Percentiles rank a stretch among this genome's conserved stretches.
These are phyloP conservation scores for Condylostylus longicornis DNA, from an alignment of 1,140 invertebrate genomes.

Conservation along the genomic window DNA sequence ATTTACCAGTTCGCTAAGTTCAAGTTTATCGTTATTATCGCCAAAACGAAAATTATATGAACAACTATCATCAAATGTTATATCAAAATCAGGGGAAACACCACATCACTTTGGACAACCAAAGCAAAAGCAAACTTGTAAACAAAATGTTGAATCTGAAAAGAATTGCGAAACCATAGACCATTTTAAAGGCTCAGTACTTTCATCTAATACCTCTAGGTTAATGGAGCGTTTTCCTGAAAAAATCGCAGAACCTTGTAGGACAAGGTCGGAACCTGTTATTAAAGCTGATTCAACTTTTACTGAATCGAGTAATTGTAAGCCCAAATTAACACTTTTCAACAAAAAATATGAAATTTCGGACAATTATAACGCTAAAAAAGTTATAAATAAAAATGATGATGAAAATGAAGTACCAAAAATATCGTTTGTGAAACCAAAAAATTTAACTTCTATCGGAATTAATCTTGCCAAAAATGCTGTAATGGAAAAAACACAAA, in stretches of 20 bases:
- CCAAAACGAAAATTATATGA: slow-evolving; percentile 22
- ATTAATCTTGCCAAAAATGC: slow-evolving; percentile 15
- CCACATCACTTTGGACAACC: too few species aligned
- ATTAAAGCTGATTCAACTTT: too few species aligned
- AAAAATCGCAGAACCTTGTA: too few species aligned
- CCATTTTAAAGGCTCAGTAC: too few species aligned
- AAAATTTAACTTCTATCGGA: slow-evolving; percentile 10
- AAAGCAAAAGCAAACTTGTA: too few species aligned
- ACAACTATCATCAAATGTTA: not conserved
- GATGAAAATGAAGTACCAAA: slow-evolving; percentile 24
- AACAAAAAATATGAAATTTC: slow-evolving; percentile 14
- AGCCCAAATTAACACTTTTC: slow-evolving; percentile 24
- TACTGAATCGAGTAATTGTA: slow-evolving; percentile 7
- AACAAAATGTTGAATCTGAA: too few species aligned
- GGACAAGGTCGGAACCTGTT: not conserved
- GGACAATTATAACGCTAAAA: slow-evolving; percentile 1
- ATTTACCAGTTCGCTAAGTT: slow-evolving; percentile 26
- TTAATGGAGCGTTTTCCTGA: too few species aligned
- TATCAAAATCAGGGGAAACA: slow-evolving; percentile 7
- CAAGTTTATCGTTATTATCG: slow-evolving; percentile 14
- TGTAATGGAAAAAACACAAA: slow-evolving; percentile 23
- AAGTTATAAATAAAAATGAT: slow-evolving; percentile 1
- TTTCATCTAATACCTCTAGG: too few species aligned
- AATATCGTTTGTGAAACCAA: slow-evolving; percentile 28
- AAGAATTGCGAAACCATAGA: too few species aligned